These are phyloP conservation scores for Scaptomyza pallida DNA, from an alignment of 1,140 invertebrate species.

Conservation along the genomic window DNA sequence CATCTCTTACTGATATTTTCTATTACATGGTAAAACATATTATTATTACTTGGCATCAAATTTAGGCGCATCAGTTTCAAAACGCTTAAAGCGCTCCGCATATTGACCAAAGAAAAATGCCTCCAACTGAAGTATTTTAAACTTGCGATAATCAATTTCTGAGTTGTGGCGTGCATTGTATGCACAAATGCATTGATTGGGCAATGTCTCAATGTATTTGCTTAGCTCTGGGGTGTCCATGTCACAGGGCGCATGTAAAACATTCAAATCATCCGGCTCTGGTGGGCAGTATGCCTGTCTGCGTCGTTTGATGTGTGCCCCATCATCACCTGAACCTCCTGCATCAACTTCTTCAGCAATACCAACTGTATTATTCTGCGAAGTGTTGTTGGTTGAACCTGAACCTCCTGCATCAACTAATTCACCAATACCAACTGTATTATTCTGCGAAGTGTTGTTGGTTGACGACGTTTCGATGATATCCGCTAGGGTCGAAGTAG, in stretches of 20 bases:
- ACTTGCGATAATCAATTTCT: conserved; percentile 21
- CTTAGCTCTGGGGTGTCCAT: conserved; percentile 17
- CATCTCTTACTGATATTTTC: too few relatives aligned
- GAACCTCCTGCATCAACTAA: too few relatives aligned
- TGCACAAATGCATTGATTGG: conserved; percentile 49
- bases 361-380: too few relatives aligned
- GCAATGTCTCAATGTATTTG: conserved; percentile 3
- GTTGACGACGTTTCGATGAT: too few relatives aligned
- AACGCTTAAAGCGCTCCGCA: conserved; percentile 30
- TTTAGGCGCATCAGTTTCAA: conserved; percentile 27
- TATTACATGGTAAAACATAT: too few relatives aligned
- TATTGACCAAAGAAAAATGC: conserved; percentile 46
- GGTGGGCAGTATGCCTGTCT: background rate
- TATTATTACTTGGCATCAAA: background rate
- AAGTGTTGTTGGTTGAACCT: background rate
- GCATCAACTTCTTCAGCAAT: too few relatives aligned
- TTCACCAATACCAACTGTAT: background rate
- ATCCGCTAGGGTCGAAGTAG: too few relatives aligned
- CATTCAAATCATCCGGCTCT: background rate
- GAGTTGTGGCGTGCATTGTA: conserved; percentile 34
- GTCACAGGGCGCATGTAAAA: conserved; percentile 51
- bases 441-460: background rate
- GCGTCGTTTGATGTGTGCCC: background rate
- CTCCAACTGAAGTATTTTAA: conserved; percentile 44
- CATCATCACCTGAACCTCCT: too few relatives aligned